phyloP scores from a whole-genome alignment of 2,797 vertebrate genomes.

The Anabacerthia variegaticeps region DNA sequence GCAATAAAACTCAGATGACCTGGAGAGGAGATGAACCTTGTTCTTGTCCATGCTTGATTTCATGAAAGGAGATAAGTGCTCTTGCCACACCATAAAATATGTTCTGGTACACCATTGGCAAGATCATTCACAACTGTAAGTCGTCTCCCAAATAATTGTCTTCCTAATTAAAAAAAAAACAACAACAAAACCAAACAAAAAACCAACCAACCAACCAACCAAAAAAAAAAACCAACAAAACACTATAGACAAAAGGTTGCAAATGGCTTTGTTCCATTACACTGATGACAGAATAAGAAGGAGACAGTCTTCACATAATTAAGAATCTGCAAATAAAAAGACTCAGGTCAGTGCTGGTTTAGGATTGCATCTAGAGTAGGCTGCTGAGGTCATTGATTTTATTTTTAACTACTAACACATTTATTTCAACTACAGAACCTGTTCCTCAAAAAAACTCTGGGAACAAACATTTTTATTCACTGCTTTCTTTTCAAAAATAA shows the following conservation, averaged over 20 bases:
- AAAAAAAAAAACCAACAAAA: too few relatives aligned
- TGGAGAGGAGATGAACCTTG: background rate
- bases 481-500: conserved; percentile 15
- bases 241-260: background rate
- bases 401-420: conserved; percentile 20
- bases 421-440: conserved; percentile 22
- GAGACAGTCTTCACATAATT: background rate
- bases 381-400: conserved; percentile 23
- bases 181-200: background rate
- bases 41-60: background rate
- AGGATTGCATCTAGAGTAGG: background rate
- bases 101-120: background rate
- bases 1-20: background rate
- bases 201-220: too few relatives aligned
- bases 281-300: background rate
- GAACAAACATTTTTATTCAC: conserved; percentile 25
- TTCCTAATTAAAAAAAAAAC: background rate
- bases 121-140: background rate
- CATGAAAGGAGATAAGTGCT: background rate
- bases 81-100: background rate
- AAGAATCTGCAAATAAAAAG: conserved; percentile 17
- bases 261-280: background rate
- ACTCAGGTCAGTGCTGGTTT: background rate
- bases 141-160: background rate
- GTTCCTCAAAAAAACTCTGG: background rate